Percentiles rank a stretch among this genome's conserved stretches.
Evolutionary conservation across 2,797 vertebrate genomes (phyloP).

Genomic region (Glossophaga mutica): DNA sequence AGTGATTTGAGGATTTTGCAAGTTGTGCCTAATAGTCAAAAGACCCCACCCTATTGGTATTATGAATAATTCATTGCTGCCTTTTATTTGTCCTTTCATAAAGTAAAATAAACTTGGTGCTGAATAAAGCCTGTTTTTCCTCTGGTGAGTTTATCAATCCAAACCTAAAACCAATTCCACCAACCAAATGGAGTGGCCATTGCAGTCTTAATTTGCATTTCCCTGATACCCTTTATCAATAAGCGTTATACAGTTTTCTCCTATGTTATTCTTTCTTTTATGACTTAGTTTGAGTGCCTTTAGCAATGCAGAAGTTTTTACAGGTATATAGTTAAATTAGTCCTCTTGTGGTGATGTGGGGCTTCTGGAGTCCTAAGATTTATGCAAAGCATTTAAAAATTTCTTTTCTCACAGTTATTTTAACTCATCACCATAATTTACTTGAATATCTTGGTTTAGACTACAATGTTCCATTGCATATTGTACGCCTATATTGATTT

Average conservation of each 20-base stretch:
- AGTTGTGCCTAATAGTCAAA: background rate
- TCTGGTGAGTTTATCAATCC: background rate
- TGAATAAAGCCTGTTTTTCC: background rate
- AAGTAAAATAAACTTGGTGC: background rate
- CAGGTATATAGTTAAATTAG: background rate
- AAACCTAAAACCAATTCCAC: background rate
- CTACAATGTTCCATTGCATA: background rate
- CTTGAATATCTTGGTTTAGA: background rate
- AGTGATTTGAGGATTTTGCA: background rate
- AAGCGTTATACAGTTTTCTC: background rate
- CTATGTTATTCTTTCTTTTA: background rate
- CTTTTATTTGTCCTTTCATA: background rate
- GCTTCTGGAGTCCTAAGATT: background rate
- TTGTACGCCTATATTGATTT: background rate
- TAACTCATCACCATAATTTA: background rate
- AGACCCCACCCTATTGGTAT: background rate
- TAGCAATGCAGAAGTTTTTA: background rate
- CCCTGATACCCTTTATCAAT: background rate
- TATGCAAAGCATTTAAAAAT: background rate
- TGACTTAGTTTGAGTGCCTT: background rate
- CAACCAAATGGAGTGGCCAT: background rate
- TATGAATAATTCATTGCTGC: background rate
- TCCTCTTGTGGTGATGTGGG: background rate
- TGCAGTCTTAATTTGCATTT: background rate
- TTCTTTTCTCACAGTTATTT: background rate